A percentile compares a stretch with the other conserved stretches of the same genome.
Evolutionary conservation across 2,113 vertebrate species (phyloP).

Genomic region (Pycnonotus jocosus): DNA sequence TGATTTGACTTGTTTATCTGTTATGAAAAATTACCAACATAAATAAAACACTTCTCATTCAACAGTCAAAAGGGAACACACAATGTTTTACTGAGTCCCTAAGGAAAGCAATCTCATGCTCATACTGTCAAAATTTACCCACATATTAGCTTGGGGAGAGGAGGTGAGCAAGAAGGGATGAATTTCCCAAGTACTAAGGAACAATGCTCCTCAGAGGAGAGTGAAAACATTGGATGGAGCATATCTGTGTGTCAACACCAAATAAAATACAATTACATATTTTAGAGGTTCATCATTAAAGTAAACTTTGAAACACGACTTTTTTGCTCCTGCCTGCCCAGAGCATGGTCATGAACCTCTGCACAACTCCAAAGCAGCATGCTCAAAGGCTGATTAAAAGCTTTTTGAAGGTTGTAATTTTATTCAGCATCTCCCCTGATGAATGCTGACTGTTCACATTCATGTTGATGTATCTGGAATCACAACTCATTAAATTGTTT

Average conservation of each 20-base stretch:
- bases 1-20: neutral
- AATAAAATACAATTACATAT: neutral
- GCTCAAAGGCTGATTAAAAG: neutral
- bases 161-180: accelerated
- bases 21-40: neutral
- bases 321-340: neutral
- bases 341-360: accelerated
- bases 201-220: accelerated
- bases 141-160: neutral
- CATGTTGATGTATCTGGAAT: slow-evolving; percentile 11
- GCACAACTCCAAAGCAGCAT: neutral
- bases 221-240: neutral
- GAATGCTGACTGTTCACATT: slow-evolving; percentile 26
- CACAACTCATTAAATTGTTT: slow-evolving; percentile 30
- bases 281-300: neutral
- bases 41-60: neutral
- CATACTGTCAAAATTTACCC: neutral
- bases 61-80: neutral
- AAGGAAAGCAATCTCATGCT: neutral
- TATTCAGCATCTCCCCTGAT: neutral
- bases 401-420: neutral
- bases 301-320: neutral
- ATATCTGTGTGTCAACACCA: neutral
- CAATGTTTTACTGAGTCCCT: neutral
- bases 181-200: neutral